Conservation (phyloP, 2,113 vertebrate species). For the Willisornis vidua region DNA sequence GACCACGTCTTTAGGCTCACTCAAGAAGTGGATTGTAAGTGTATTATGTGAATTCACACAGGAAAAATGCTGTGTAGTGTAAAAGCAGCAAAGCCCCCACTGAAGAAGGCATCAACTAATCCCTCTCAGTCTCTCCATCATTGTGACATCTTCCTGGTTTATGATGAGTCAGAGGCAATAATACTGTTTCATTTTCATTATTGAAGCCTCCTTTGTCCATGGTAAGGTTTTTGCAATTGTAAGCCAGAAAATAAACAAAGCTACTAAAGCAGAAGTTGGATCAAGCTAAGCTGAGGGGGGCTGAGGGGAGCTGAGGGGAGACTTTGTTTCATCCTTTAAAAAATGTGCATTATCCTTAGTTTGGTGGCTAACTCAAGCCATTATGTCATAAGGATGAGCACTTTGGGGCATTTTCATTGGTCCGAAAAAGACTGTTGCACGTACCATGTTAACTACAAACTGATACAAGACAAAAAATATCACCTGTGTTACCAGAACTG, state of each 20-base stretch:
- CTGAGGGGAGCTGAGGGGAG: background rate
- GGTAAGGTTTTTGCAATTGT: background rate
- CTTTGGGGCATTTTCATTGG: background rate
- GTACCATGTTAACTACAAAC: background rate
- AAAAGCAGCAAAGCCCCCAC: background rate
- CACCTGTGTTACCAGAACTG: background rate
- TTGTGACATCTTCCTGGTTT: background rate
- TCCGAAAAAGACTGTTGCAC: rapidly evolving
- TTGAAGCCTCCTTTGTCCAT: background rate
- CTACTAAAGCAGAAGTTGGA: background rate
- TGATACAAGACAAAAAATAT: background rate
- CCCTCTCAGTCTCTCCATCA: background rate
- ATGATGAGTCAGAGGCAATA: background rate
- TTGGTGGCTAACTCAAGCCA: background rate
- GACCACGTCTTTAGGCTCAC: background rate
- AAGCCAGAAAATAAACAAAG: background rate
- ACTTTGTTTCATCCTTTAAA: background rate
- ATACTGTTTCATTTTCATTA: background rate
- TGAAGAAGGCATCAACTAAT: background rate
- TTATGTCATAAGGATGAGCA: background rate
- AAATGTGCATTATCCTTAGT: background rate
- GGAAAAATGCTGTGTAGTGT: background rate
- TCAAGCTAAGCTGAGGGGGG: background rate
- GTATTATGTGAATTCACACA: background rate
- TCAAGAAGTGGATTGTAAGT: background rate